Evolutionary conservation across 2,797 vertebrate species (phyloP).

Genomic region (Apogon talboti): DNA sequence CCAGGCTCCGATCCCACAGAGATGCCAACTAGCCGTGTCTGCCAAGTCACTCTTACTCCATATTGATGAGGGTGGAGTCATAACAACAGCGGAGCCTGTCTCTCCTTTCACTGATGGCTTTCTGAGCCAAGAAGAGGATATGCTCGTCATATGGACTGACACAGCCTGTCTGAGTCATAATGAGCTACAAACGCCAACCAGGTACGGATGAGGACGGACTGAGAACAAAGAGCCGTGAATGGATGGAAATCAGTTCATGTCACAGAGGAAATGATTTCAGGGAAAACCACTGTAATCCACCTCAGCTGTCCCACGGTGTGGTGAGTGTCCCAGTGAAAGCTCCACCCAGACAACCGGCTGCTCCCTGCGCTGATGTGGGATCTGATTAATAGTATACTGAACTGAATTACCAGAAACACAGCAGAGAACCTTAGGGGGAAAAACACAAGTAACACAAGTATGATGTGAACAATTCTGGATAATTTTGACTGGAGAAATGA

Average conservation of each 20-base stretch:
- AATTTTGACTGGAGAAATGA: too few relatives aligned
- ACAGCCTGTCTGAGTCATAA: background rate
- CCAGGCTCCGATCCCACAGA: constrained; percentile 13
- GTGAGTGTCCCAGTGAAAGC: background rate
- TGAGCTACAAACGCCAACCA: background rate
- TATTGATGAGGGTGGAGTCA: constrained; percentile 32
- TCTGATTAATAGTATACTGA: background rate
- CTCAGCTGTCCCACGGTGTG: background rate
- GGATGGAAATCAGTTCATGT: constrained; percentile 31
- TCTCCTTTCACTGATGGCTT: constrained; percentile 15
- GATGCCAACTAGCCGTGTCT: constrained; percentile 12
- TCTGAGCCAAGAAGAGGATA: background rate
- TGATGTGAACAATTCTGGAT: too few relatives aligned
- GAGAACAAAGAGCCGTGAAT: constrained; percentile 30
- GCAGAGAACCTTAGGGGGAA: too few relatives aligned
- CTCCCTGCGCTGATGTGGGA: constrained; percentile 2
- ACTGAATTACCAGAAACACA: background rate
- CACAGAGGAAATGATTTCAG: constrained; percentile 2
- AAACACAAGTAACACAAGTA: too few relatives aligned
- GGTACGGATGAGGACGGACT: constrained; percentile 2
- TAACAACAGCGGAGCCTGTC: background rate
- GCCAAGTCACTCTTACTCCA: constrained; percentile 30
- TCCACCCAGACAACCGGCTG: background rate
- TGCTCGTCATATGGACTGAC: background rate
- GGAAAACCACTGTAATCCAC: constrained; percentile 23